phyloP scores from a whole-genome alignment of 2,797 vertebrate species.

The Manis crassicaudata region DNA sequence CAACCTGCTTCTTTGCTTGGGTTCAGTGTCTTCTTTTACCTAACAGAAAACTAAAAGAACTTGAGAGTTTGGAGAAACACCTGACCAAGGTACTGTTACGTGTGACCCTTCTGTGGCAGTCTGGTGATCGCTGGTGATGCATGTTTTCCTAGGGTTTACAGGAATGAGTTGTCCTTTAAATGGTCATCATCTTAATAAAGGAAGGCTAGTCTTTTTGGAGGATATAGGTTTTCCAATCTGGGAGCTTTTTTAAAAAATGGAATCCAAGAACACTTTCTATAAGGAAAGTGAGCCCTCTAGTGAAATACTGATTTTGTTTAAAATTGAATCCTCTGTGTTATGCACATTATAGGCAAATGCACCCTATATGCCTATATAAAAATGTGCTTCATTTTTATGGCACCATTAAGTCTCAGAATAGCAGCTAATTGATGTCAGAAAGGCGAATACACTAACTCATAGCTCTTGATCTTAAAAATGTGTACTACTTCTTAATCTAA shows the following conservation, averaged over 20 bases:
- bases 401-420: neutral
- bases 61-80: neutral
- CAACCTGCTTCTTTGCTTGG: neutral
- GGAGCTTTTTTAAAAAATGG: neutral
- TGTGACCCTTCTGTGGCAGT: neutral
- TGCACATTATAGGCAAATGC: neutral
- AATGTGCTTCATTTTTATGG: neutral
- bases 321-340: neutral
- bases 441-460: neutral
- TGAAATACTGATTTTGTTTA: conserved; percentile 55
- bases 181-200: neutral
- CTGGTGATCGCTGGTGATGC: neutral
- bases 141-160: neutral
- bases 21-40: neutral
- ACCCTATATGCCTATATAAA: no score
- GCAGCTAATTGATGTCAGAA: neutral
- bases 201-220: neutral
- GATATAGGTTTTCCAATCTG: neutral
- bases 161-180: neutral
- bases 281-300: conserved; percentile 76
- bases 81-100: neutral
- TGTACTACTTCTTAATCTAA: neutral
- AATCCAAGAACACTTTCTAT: conserved; percentile 28
- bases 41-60: neutral
- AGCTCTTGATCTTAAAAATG: conserved; percentile 23